Percentiles rank a stretch among this genome's conserved stretches.
Evolutionary conservation across 2,888 invertebrate species (phyloP).

Genomic region (Hololepta plana): DNA sequence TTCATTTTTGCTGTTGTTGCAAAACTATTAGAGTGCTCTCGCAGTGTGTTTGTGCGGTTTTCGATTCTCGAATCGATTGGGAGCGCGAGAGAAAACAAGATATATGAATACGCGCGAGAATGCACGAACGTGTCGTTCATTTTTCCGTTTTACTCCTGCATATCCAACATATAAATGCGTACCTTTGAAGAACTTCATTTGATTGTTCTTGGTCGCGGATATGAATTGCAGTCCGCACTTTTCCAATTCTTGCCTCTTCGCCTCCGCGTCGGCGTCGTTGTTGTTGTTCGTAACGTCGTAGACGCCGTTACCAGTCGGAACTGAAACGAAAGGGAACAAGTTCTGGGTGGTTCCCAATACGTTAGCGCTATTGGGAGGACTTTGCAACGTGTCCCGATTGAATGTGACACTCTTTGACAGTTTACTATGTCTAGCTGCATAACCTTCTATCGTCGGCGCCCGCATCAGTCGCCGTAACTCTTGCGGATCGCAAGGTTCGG

Average conservation of each 20-base stretch:
- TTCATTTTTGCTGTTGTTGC: too few species aligned
- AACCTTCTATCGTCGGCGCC: conserved; percentile 75
- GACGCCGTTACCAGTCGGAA: conserved; percentile 21
- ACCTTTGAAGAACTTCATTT: conserved; percentile 39
- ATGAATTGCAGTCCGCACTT: conserved; percentile 37
- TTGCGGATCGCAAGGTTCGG: conserved; percentile 26
- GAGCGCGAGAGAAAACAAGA: too few species aligned
- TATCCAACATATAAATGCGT: conserved; percentile 10
- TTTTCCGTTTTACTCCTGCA: conserved; percentile 2
- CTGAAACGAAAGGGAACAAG: conserved; percentile 20
- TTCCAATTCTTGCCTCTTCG: conserved; percentile 34
- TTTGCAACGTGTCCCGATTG: conserved; percentile 66
- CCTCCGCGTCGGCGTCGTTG: conserved; percentile 17
- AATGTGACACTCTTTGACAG: conserved; percentile 79
- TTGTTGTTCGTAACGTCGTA: conserved; percentile 1
- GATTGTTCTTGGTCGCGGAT: conserved; percentile 38
- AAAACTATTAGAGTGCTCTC: too few species aligned
- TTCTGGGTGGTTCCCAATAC: conserved; percentile 13
- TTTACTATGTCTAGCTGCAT: conserved; percentile 74
- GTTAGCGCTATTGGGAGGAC: conserved; percentile 41
- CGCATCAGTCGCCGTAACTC: conserved; percentile 53
- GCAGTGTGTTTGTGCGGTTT: too few species aligned
- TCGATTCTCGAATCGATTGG: too few species aligned
- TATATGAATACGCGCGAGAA: not conserved
- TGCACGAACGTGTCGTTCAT: not conserved